phyloP scores from a whole-genome alignment of 2,113 vertebrate genomes.

The Pseudorhombus dupliciocellatus region DNA sequence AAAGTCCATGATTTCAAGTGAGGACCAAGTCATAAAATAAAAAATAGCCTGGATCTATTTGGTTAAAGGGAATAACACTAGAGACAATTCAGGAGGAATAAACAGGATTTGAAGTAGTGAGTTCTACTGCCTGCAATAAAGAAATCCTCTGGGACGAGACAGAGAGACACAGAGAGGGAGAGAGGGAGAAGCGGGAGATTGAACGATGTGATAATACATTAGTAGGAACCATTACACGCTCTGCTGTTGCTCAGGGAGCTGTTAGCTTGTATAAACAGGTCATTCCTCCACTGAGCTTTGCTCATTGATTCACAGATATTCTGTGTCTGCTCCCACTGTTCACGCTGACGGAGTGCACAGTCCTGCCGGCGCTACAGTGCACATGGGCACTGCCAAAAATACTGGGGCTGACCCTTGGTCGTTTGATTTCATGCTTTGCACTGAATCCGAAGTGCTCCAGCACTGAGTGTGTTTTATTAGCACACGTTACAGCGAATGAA shows the following conservation, averaged over 20 bases:
- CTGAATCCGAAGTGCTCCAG: not conserved
- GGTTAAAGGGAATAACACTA: conserved; percentile 18
- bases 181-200: not conserved
- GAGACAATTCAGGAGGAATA: conserved; percentile 17
- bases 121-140: conserved; percentile 28
- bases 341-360: conserved; percentile 12
- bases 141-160: conserved; percentile 10
- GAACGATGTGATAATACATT: conserved; percentile 54
- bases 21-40: conserved; percentile 14
- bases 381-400: conserved; percentile 17
- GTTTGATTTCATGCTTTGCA: not conserved
- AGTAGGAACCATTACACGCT: conserved; percentile 58
- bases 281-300: conserved; percentile 49
- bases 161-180: not conserved
- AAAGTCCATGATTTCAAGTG: conserved; percentile 7
- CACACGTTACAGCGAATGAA: not conserved
- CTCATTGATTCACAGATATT: conserved; percentile 56
- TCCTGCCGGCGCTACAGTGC: conserved; percentile 5
- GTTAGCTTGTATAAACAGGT: conserved; percentile 71
- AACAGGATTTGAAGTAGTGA: conserved; percentile 31
- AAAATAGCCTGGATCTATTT: conserved; percentile 21
- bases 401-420: conserved; percentile 5
- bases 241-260: conserved; percentile 47
- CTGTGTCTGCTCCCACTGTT: conserved; percentile 35
- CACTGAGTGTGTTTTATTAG: not conserved